phyloP scores from a whole-genome alignment of 2,888 invertebrate genomes.

The Odontocolon sp. region DNA sequence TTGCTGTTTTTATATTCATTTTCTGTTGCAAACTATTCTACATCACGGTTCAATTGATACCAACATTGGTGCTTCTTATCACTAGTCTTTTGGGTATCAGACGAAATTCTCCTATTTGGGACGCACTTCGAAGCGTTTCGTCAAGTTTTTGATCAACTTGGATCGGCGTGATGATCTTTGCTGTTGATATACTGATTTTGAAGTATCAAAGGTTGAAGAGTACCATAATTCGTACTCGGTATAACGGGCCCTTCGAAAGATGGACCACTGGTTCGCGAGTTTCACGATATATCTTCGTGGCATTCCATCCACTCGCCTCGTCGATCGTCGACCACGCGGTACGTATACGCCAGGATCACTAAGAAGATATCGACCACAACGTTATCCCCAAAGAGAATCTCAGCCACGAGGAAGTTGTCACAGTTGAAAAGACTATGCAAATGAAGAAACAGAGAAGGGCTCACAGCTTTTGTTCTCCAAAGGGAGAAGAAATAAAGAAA shows the following conservation, averaged over 20 bases:
- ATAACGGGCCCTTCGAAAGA: constrained; percentile 64
- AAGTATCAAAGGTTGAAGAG: no score
- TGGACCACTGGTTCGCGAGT: constrained; percentile 49
- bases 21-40: no score
- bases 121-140: no score
- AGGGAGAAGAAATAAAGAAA: constrained; percentile 27
- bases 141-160: no score
- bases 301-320: constrained; percentile 50
- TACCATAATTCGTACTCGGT: no score
- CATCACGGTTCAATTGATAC: no score
- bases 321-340: constrained; percentile 55
- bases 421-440: background rate
- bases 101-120: no score
- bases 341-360: background rate
- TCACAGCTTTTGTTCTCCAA: background rate
- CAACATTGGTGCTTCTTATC: no score
- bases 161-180: no score
- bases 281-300: constrained; percentile 29
- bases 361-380: background rate
- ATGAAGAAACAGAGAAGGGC: background rate
- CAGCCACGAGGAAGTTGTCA: constrained; percentile 52
- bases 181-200: no score
- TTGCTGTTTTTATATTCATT: no score
- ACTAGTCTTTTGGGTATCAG: no score
- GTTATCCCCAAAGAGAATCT: constrained; percentile 19